These are phyloP conservation scores for Neotragus pygmaeus DNA, from an alignment of 2,113 vertebrate genomes.

Conservation along the genomic window DNA sequence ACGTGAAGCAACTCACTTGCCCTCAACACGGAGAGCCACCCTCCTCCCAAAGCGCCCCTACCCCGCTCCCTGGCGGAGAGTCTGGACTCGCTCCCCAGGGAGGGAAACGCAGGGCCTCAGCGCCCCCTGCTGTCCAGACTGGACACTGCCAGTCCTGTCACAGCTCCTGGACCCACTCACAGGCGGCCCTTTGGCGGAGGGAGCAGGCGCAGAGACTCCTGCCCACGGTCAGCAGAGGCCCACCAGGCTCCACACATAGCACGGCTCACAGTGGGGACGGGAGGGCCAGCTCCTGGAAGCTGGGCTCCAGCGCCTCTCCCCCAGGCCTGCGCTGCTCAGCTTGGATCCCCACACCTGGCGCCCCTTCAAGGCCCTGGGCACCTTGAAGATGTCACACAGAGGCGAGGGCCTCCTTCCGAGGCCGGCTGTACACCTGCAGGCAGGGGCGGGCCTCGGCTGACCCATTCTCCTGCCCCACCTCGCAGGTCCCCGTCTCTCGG, in stretches of 20 bases:
- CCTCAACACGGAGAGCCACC: background rate
- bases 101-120: background rate
- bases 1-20: background rate
- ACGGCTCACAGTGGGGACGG: accelerated
- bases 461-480: background rate
- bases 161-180: background rate
- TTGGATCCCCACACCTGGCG: background rate
- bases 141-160: background rate
- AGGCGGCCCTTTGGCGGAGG: background rate
- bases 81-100: background rate
- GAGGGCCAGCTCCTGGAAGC: background rate
- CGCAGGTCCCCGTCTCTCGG: background rate
- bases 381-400: background rate
- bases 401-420: background rate
- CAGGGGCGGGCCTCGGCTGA: background rate
- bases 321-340: background rate
- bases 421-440: background rate
- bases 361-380: background rate
- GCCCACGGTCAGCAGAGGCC: background rate
- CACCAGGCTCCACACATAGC: background rate
- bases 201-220: background rate
- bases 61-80: accelerated
- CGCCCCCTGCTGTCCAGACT: slow-evolving; percentile 41
- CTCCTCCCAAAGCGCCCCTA: background rate
- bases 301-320: background rate